Evolutionary conservation across 2,797 vertebrate genomes (phyloP).

Genomic region (Acipenser ruthenus): DNA sequence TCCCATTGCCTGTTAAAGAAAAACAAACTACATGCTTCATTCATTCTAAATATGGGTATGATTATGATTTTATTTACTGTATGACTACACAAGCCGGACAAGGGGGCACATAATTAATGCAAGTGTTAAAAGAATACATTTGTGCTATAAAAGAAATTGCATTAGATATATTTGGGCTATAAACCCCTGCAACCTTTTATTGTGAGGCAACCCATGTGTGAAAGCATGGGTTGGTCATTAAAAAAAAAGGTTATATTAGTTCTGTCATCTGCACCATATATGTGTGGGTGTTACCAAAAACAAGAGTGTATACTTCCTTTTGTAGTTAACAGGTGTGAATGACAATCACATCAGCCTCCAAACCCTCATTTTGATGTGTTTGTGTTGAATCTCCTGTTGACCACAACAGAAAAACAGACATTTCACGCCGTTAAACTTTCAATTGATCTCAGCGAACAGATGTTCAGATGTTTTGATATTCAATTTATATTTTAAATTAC

Average conservation of each 20-base stretch:
- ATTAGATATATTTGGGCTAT: conserved; percentile 56
- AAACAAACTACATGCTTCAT: conserved; percentile 4
- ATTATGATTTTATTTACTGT: conserved; percentile 16
- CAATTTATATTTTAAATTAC: not conserved
- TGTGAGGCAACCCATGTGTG: conserved; percentile 45
- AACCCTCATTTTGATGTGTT: not conserved
- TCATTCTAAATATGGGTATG: conserved; percentile 11
- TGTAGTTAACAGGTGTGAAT: not conserved
- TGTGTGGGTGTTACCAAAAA: conserved; percentile 1
- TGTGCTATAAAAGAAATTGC: conserved; percentile 63
- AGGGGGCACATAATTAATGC: conserved; percentile 34
- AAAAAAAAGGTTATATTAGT: conserved; percentile 27
- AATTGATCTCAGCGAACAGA: not conserved
- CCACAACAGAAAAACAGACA: not conserved
- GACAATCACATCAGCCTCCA: not conserved
- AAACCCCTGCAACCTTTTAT: conserved; percentile 56
- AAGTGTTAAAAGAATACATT: conserved; percentile 47
- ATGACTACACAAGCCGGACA: conserved; percentile 7
- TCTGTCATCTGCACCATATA: conserved; percentile 34
- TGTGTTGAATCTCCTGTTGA: not conserved
- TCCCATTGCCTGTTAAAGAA: conserved; percentile 10
- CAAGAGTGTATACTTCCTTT: not conserved
- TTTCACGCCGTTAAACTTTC: not conserved
- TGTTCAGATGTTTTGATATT: not conserved
- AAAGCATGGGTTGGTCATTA: conserved; percentile 36